phyloP scores from a whole-genome alignment of 2,888 invertebrate species.

The Nemapogon koenigi region DNA sequence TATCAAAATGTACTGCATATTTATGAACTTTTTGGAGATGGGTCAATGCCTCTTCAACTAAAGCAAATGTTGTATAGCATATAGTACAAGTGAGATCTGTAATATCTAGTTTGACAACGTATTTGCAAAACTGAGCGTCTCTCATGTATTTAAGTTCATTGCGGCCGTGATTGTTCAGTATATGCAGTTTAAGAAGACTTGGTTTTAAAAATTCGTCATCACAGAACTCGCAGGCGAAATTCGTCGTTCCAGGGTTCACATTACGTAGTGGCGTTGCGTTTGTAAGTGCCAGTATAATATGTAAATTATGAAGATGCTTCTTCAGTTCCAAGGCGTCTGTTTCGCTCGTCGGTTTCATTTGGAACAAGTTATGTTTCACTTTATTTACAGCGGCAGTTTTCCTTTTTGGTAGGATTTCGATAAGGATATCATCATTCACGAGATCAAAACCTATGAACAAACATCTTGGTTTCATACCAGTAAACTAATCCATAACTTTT shows the following conservation, averaged over 20 bases:
- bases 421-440: too few species aligned
- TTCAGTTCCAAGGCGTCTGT: conserved; percentile 12
- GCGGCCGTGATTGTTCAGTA: conserved; percentile 7
- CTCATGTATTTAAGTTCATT: conserved; percentile 24
- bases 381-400: too few species aligned
- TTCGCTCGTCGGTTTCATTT: too few species aligned
- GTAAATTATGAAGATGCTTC: not conserved
- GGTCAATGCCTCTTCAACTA: conserved; percentile 43
- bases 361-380: too few species aligned
- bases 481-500: too few species aligned
- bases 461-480: too few species aligned
- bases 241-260: conserved; percentile 23
- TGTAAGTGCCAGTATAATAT: conserved; percentile 15
- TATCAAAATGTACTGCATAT: conserved; percentile 41
- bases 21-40: conserved; percentile 38
- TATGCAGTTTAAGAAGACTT: conserved; percentile 4
- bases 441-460: too few species aligned
- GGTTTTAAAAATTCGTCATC: not conserved
- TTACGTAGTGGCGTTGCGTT: conserved; percentile 35
- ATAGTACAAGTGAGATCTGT: conserved; percentile 41
- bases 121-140: conserved; percentile 26
- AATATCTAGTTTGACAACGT: conserved; percentile 47
- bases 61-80: conserved; percentile 35
- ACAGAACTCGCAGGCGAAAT: conserved; percentile 7
- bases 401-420: too few species aligned